Percentiles rank a stretch among this genome's conserved stretches.
Conservation (phyloP, 2,888 invertebrate genomes). For the Netelia inedita region DNA sequence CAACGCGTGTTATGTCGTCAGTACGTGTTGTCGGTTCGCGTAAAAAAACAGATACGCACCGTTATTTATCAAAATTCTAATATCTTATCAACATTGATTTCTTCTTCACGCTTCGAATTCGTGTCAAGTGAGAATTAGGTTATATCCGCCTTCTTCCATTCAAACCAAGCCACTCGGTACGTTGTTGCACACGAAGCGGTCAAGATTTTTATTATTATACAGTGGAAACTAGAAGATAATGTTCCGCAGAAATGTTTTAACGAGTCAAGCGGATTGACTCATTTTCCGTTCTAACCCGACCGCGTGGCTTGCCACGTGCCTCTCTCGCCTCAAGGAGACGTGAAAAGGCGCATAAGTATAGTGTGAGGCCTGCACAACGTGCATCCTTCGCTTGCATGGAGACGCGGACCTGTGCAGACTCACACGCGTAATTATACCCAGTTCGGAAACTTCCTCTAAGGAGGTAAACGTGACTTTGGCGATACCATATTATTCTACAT, state of each 20-base stretch:
- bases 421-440: background rate
- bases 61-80: too few species aligned
- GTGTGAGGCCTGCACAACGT: slow-evolving; percentile 62
- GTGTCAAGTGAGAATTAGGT: too few species aligned
- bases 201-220: too few species aligned
- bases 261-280: background rate
- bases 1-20: too few species aligned
- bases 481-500: background rate
- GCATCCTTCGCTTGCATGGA: slow-evolving; percentile 12
- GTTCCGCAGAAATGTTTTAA: background rate
- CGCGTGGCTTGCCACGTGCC: slow-evolving; percentile 63
- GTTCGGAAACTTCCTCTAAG: background rate
- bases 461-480: slow-evolving; percentile 18
- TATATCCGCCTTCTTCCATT: too few species aligned
- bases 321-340: background rate
- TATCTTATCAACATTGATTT: too few species aligned
- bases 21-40: too few species aligned
- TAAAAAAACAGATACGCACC: too few species aligned
- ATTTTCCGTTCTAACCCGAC: slow-evolving; percentile 62
- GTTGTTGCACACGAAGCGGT: too few species aligned
- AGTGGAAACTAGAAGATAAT: background rate
- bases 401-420: slow-evolving; percentile 6
- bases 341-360: background rate
- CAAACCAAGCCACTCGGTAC: too few species aligned
- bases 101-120: too few species aligned